These are phyloP conservation scores for Pheosia gnoma DNA, from an alignment of 2,888 invertebrate genomes.

Conservation along the genomic window DNA sequence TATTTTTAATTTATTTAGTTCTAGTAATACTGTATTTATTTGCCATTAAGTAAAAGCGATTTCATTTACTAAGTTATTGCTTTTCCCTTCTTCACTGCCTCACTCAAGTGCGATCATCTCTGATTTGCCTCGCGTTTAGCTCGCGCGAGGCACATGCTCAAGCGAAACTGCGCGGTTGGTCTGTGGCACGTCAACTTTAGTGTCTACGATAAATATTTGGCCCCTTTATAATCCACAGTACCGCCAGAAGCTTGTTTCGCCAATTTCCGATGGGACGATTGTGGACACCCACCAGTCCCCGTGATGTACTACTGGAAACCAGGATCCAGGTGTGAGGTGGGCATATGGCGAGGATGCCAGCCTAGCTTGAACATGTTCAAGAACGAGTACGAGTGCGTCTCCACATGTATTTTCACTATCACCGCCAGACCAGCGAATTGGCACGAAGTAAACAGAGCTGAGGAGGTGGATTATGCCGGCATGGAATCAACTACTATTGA, in stretches of 20 bases:
- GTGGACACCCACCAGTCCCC: constrained; percentile 56
- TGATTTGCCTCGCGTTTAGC: no score
- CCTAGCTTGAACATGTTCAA: constrained; percentile 74
- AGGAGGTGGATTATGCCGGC: not conserved
- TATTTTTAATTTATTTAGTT: no score
- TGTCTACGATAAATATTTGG: no score
- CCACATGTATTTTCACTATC: constrained; percentile 62
- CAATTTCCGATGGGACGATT: constrained; percentile 68
- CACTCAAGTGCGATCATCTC: no score
- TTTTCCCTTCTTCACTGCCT: no score
- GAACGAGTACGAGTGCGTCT: constrained; percentile 69
- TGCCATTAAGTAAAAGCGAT: no score
- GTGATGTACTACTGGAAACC: constrained; percentile 73
- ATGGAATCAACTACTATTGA: constrained; percentile 1
- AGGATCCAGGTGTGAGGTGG: constrained; percentile 74
- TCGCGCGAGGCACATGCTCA: no score
- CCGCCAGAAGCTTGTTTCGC: constrained; percentile 64
- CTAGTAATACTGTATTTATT: no score
- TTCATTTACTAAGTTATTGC: no score
- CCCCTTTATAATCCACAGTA: constrained; percentile 38
- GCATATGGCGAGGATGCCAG: constrained; percentile 70
- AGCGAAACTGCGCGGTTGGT: no score
- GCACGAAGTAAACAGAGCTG: constrained; percentile 31
- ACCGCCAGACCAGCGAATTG: constrained; percentile 49
- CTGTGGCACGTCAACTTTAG: no score